Evolutionary conservation across 2,113 vertebrate genomes (phyloP), one percentile per base, ranked within the genome.

Genomic region (Mesocricetus auratus): DNA sequence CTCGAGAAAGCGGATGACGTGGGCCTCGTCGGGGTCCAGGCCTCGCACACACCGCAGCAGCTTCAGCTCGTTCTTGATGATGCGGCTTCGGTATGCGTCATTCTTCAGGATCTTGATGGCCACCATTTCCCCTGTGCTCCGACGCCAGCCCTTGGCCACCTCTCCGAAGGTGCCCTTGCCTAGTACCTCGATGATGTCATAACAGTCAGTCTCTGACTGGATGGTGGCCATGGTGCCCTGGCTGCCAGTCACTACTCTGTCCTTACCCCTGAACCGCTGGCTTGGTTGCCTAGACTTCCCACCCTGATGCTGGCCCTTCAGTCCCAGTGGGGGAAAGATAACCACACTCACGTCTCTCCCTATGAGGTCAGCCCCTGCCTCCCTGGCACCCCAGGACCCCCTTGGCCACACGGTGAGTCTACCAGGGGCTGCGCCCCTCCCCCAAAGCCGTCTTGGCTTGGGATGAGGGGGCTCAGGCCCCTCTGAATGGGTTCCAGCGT

Each of bases 141-240:
- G 97, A 36, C 97, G 97, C 98, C 98, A 98, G 81, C 98, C 98
- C 96, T 97, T 98, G 22, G 98, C 97, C 66, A 99, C 99, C 91
- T 98, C 98, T n/a, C 99, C 98, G 0, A 99, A 99, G 0, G 98
- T 98, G 21, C 98, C 99, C 81, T 98, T 98, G 74, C 98, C 98
- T 13, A 99, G 88, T 4, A 97, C 86, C 93, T 98, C 98, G 0
- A 98, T 96, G 69, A 99, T 69, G 36, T 98, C 97, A 0, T 99
- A 99, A 78, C 82, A 90, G 87, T 98, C 89, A 0, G 93, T 96
- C 60, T 98, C 98, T 0, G 97, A 98, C 97, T 97, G 98, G 58
- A 98, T 96, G 2, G 95, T 98, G 88, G 97, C 97, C 98, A 98
- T 99, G 94, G 94, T 62, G 69, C 42, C 56, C 66, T 95, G 0